phyloP scores from a whole-genome alignment of 2,113 vertebrate species.

The Rhizomys pruinosus region DNA sequence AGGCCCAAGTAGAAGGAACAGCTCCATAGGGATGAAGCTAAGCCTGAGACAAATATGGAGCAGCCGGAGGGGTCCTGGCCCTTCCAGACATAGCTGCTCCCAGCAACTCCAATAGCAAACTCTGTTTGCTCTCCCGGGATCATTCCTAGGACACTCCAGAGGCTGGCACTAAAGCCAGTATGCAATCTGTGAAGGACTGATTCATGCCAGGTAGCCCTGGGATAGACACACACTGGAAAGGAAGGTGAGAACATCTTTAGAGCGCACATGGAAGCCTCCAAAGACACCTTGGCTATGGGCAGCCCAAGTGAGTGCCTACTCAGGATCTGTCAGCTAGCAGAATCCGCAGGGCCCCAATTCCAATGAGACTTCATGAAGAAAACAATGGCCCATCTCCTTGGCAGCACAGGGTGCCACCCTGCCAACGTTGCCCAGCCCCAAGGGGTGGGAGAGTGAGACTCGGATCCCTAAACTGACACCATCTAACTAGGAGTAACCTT shows the following conservation, averaged over 20 bases:
- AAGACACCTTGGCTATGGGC: slow-evolving; percentile 36
- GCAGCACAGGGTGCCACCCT: slow-evolving; percentile 61
- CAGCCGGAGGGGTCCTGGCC: slow-evolving; percentile 54
- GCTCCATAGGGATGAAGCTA: slow-evolving; percentile 15
- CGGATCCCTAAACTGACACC: slow-evolving; percentile 20
- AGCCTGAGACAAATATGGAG: slow-evolving; percentile 29
- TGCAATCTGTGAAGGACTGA: slow-evolving; percentile 73
- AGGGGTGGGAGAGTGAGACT: not conserved
- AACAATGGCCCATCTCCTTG: slow-evolving; percentile 71
- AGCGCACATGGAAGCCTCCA: slow-evolving; percentile 33
- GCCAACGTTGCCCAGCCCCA: slow-evolving; percentile 40
- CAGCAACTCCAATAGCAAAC: slow-evolving; percentile 9
- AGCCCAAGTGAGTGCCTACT: slow-evolving; percentile 50
- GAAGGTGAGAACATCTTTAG: slow-evolving; percentile 29
- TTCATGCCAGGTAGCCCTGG: slow-evolving; percentile 48
- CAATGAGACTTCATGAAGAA: slow-evolving; percentile 57
- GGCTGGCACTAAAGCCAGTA: slow-evolving; percentile 42
- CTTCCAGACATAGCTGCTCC: slow-evolving; percentile 56
- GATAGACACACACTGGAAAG: slow-evolving; percentile 27
- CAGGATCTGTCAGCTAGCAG: slow-evolving; percentile 14
- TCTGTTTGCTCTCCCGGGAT: slow-evolving; percentile 55
- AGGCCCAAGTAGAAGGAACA: slow-evolving; percentile 36
- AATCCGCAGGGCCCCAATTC: not conserved
- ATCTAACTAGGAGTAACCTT: slow-evolving; percentile 29
- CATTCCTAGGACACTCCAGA: slow-evolving; percentile 59